Conservation (phyloP, 2,113 vertebrate genomes). For the Sebastes fasciatus region DNA sequence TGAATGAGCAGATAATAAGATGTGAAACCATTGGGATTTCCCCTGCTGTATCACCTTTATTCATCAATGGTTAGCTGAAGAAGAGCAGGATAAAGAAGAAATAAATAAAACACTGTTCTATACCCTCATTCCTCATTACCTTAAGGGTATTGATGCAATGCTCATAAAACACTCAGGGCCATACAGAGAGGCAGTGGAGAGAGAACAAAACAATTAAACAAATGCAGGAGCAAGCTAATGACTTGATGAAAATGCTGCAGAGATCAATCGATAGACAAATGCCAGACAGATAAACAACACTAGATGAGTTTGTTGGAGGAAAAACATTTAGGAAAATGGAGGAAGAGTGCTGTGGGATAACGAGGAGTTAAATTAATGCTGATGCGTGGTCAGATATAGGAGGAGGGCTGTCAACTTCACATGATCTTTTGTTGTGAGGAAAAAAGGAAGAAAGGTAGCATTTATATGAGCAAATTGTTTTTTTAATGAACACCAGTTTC, state of each 20-base stretch:
- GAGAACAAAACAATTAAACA: conserved; percentile 22
- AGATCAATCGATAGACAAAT: conserved; percentile 25
- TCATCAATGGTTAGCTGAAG: not conserved
- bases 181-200: conserved; percentile 3
- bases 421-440: not conserved
- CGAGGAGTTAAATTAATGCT: not conserved
- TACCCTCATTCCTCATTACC: not conserved
- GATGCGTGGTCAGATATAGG: not conserved
- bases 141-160: not conserved
- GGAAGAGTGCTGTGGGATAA: not conserved
- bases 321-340: conserved; percentile 29
- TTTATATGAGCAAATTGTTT: not conserved
- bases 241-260: conserved; percentile 23
- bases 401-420: not conserved
- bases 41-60: not conserved
- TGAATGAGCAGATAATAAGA: not conserved
- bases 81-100: not conserved
- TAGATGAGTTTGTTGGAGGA: not conserved
- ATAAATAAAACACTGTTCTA: not conserved
- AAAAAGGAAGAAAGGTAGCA: not conserved
- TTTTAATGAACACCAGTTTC: not conserved
- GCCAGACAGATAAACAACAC: conserved; percentile 22
- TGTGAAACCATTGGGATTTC: not conserved
- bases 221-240: conserved; percentile 18
- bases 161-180: not conserved